Evolutionary conservation across 2,113 vertebrate species (phyloP).

Genomic region (Tautogolabrus adspersus): DNA sequence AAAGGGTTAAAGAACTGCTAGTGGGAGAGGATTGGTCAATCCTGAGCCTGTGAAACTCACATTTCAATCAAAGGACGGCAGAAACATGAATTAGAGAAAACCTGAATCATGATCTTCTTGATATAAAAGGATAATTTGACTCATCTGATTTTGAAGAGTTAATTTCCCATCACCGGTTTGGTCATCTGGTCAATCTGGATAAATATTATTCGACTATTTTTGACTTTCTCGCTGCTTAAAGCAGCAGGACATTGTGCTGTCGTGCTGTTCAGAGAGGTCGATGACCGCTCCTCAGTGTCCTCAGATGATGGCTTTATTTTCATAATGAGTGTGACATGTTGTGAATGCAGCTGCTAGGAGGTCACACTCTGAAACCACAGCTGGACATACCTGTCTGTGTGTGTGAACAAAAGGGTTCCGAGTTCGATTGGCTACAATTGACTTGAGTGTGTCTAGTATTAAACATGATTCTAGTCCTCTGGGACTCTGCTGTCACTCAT

Average conservation of each 20-base stretch:
- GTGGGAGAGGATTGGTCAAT: background rate
- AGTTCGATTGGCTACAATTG: background rate
- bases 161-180: background rate
- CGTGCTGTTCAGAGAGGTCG: conserved; percentile 9
- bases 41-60: background rate
- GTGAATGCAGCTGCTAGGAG: conserved; percentile 30
- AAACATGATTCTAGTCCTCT: background rate
- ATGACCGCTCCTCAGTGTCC: conserved; percentile 23
- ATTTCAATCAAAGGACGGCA: background rate
- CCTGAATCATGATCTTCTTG: background rate
- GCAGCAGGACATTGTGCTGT: background rate
- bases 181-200: conserved; percentile 30
- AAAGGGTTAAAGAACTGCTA: background rate
- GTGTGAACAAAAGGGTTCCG: background rate
- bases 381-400: background rate
- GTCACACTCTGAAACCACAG: conserved; percentile 10
- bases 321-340: background rate
- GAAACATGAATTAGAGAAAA: background rate
- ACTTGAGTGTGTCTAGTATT: background rate
- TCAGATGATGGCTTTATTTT: conserved; percentile 40
- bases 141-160: no score
- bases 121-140: background rate
- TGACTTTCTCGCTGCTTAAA: background rate
- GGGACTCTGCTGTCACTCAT: background rate
- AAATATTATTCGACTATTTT: background rate